These are phyloP conservation scores for Drosophila leonis DNA, from an alignment of 2,888 invertebrate genomes.

Conservation along the genomic window DNA sequence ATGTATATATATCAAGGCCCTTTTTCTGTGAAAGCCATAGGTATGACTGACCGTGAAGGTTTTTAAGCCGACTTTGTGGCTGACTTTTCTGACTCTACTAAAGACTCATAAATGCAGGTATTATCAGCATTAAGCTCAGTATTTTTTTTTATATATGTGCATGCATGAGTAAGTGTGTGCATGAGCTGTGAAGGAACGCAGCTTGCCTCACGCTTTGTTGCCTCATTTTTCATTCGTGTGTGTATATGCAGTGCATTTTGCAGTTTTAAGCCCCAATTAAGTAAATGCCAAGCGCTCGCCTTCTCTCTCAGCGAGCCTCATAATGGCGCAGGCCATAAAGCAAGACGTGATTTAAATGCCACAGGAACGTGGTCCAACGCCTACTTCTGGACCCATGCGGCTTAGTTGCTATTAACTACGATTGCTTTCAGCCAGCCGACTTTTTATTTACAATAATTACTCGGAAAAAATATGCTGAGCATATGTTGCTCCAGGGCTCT, in stretches of 20 bases:
- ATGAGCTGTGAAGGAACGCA: conserved; percentile 6
- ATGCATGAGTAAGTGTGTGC: conserved; percentile 4
- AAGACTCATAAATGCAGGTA: conserved; percentile 8
- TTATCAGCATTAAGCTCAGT: conserved; percentile 4
- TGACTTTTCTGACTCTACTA: neutral
- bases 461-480: neutral
- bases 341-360: conserved; percentile 26
- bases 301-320: conserved; percentile 1
- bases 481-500: neutral
- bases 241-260: conserved; percentile 47
- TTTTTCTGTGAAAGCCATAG: neutral
- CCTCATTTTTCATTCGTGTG: conserved; percentile 59
- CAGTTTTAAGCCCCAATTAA: conserved; percentile 73
- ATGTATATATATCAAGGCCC: neutral
- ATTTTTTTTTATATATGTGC: conserved; percentile 21
- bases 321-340: conserved; percentile 5
- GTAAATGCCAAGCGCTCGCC: conserved; percentile 52
- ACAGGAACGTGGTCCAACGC: conserved; percentile 10
- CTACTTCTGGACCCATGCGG: conserved; percentile 2
- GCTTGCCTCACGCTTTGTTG: conserved; percentile 47
- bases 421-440: conserved; percentile 2
- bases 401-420: conserved; percentile 25
- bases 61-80: neutral
- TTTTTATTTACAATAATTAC: conserved; percentile 12
- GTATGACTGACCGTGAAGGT: neutral